Conservation (phyloP, 2,797 vertebrate genomes). For the Epinephelus coioides region DNA sequence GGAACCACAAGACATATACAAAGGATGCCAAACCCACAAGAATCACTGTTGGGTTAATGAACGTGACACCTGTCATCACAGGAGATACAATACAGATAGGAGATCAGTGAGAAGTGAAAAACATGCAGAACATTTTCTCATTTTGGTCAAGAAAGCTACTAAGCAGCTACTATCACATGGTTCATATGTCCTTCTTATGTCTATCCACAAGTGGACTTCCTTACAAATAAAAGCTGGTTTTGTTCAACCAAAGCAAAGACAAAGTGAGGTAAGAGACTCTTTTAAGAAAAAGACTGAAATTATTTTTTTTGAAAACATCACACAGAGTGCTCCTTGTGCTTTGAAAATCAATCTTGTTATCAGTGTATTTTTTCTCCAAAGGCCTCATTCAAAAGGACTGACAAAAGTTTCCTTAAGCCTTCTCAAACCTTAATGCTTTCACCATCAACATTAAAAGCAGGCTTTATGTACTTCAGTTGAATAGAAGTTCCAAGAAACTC, state of each 20-base stretch:
- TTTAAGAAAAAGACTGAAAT: neutral
- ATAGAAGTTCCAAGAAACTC: neutral
- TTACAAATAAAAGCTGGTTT: neutral
- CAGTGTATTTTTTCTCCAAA: slow-evolving; percentile 13
- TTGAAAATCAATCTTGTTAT: slow-evolving; percentile 7
- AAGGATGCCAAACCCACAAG: rapidly evolving
- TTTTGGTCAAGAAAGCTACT: neutral
- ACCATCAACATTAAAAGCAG: slow-evolving; percentile 17
- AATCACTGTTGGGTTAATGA: neutral
- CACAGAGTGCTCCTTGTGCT: slow-evolving; percentile 27
- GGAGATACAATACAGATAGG: neutral
- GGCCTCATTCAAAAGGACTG: slow-evolving; percentile 23
- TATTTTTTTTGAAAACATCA: neutral
- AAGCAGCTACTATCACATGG: neutral
- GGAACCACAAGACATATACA: neutral
- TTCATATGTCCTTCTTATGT: neutral
- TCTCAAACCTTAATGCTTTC: slow-evolving; percentile 4
- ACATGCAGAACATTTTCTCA: neutral
- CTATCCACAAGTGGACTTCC: neutral
- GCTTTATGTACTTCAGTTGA: slow-evolving; percentile 26
- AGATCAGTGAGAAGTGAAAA: neutral
- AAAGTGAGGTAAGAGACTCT: neutral
- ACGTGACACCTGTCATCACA: neutral
- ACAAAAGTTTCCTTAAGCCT: slow-evolving; percentile 15
- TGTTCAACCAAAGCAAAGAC: slow-evolving; percentile 19